Base-by-base conservation (phyloP, 2,797 vertebrate species). In the Podarcis lilfordi region DNA sequence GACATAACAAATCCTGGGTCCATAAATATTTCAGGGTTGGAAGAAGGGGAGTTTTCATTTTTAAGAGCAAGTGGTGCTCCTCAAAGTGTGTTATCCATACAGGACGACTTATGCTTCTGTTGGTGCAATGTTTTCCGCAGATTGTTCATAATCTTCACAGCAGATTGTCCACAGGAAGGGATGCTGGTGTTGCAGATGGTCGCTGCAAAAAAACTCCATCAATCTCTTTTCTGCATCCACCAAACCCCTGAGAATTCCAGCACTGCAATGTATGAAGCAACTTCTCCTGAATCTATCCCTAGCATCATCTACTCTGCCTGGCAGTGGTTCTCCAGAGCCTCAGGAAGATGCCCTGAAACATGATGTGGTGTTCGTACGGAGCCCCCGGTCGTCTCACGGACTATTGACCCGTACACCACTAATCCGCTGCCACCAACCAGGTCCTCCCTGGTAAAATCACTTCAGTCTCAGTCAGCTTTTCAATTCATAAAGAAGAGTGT, bases 1-100 rank as follows among this genome's bases (percentile, higher is more conserved):
- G 89, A 64, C 15, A 88, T 93, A 92, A 92, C 50, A 55, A 81
- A 93, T 91, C 71, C 91, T 87, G 68, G 77, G 43, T 77, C 72
- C 75, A 61, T 95, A 95, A 96, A 95, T 92, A 91, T 90, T 93
- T 94, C 43, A 88, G 72, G 92, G 91, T 45, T 69, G 13, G 68
- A 71, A 64, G 19, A 43, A 75, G 55, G 50, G 29, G 29, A 61
- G 32, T 80, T 72, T 50, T 50, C 69, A 50, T 77, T 64, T 66
- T 86, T 25, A 35, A 74, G 40, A 43, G 37, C 21, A 32, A 21
- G 32, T 75, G 50, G 37, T 66, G 29, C n/a, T 64, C 29, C 29
- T 66, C 29, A 13, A 25, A 21, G 45, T 81, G 10, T 81, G 5
- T 74, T 59, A 25, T 13, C 27, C 55, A 61, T 27, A n/a, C 35